Conservation (phyloP, 2,888 invertebrate species). For the Campoplex capitator region DNA sequence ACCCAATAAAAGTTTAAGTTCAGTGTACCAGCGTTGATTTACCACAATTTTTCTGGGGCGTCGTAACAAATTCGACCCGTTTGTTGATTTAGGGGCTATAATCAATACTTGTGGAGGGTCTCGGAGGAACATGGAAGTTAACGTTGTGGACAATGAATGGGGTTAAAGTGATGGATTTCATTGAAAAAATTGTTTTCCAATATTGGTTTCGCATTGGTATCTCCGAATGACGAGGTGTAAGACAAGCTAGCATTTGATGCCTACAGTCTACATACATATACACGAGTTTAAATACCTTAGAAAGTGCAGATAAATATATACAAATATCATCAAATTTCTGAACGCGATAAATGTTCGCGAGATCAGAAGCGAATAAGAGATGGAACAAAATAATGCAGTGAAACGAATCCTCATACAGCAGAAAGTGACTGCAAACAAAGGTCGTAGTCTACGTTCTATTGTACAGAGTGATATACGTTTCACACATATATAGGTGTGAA, state of each 20-base stretch:
- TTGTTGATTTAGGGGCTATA: background rate
- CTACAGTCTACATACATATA: slow-evolving; percentile 28
- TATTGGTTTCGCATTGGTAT: slow-evolving; percentile 84
- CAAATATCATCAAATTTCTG: background rate
- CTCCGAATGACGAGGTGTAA: slow-evolving; percentile 76
- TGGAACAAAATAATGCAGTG: slow-evolving; percentile 67
- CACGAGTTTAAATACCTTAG: background rate
- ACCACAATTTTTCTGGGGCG: background rate
- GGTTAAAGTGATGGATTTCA: background rate
- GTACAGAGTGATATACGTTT: background rate
- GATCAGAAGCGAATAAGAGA: slow-evolving; percentile 67
- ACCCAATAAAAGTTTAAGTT: background rate
- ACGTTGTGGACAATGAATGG: background rate
- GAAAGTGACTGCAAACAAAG: slow-evolving; percentile 8
- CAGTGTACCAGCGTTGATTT: background rate
- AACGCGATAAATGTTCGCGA: slow-evolving; percentile 54
- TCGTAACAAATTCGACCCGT: background rate
- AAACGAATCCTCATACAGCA: slow-evolving; percentile 70
- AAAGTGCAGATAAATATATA: slow-evolving; percentile 2
- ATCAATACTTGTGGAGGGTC: background rate
- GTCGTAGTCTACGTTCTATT: background rate
- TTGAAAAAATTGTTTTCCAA: slow-evolving; percentile 86
- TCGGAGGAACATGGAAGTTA: background rate
- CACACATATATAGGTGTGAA: too few relatives aligned
- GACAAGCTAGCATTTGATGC: slow-evolving; percentile 60